A percentile compares a stretch with the other conserved stretches of the same genome.
These are phyloP conservation scores for Synergus laeviventris DNA, from an alignment of 2,888 invertebrate genomes.

Conservation along the genomic window DNA sequence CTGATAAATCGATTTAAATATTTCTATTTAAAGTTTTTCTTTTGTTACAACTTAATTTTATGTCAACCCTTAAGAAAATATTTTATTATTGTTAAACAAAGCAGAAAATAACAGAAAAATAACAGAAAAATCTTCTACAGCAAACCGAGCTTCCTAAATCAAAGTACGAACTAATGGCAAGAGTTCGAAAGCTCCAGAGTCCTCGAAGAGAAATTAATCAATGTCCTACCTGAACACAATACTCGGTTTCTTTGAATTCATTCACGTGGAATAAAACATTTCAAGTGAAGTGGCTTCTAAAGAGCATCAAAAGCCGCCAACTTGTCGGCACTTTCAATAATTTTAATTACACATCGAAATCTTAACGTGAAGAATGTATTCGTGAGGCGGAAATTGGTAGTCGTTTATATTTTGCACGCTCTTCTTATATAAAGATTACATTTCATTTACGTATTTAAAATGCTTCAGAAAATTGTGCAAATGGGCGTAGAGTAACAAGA, in stretches of 20 bases:
- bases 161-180: background rate
- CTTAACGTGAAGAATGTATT: background rate
- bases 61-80: no score
- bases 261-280: slow-evolving; percentile 8
- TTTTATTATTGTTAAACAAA: background rate
- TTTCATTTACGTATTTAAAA: background rate
- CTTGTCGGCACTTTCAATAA: background rate
- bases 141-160: background rate
- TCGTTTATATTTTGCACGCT: background rate
- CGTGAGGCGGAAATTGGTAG: background rate
- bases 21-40: no score
- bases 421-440: background rate
- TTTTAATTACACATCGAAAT: background rate
- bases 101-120: background rate
- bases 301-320: background rate
- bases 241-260: background rate
- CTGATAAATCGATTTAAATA: background rate
- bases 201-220: background rate
- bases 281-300: background rate
- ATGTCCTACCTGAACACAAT: slow-evolving; percentile 1
- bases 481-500: background rate
- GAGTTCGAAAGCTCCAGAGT: background rate
- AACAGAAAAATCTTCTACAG: background rate
- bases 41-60: no score
- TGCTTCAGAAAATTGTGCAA: background rate